A percentile compares a stretch with the other conserved stretches of the same genome.
phyloP scores from a whole-genome alignment of 2,797 vertebrate genomes.

The Etheostoma nigrum region DNA sequence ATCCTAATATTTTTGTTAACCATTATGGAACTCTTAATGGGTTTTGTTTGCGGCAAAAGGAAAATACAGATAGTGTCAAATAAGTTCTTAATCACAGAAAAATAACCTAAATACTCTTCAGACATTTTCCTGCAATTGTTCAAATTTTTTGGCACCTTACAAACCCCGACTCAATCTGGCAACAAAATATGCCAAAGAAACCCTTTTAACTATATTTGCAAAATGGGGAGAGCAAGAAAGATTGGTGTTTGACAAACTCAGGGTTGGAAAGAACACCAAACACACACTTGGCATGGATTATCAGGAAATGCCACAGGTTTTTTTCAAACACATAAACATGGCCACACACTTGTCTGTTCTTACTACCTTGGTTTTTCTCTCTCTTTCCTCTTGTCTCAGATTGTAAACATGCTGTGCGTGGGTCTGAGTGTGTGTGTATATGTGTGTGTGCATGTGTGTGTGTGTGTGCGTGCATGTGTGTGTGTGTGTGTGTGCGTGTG shows the following conservation, averaged over 20 bases:
- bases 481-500: constrained; percentile 30
- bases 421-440: constrained; percentile 10
- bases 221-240: constrained; percentile 19
- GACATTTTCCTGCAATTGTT: constrained; percentile 42
- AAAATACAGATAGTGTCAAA: constrained; percentile 38
- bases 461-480: constrained; percentile 32
- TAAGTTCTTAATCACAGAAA: constrained; percentile 40
- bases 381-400: not conserved
- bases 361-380: constrained; percentile 28
- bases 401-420: constrained; percentile 17
- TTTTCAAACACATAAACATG: constrained; percentile 75
- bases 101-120: constrained; percentile 21
- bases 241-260: constrained; percentile 33
- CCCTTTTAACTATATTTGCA: constrained; percentile 37
- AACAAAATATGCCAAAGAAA: constrained; percentile 28
- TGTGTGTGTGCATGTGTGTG: constrained; percentile 28
- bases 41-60: constrained; percentile 18
- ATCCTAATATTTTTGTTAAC: constrained; percentile 39
- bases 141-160: constrained; percentile 50
- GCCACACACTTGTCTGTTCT: constrained; percentile 72
- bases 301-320: constrained; percentile 74
- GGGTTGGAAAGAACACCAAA: constrained; percentile 48
- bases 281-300: constrained; percentile 56
- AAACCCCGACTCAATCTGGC: constrained; percentile 25
- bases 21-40: constrained; percentile 20